A percentile compares a stretch with the other conserved stretches of the same genome.
Evolutionary conservation across 2,113 vertebrate genomes (phyloP).

Genomic region (Nothoprocta perdicaria): DNA sequence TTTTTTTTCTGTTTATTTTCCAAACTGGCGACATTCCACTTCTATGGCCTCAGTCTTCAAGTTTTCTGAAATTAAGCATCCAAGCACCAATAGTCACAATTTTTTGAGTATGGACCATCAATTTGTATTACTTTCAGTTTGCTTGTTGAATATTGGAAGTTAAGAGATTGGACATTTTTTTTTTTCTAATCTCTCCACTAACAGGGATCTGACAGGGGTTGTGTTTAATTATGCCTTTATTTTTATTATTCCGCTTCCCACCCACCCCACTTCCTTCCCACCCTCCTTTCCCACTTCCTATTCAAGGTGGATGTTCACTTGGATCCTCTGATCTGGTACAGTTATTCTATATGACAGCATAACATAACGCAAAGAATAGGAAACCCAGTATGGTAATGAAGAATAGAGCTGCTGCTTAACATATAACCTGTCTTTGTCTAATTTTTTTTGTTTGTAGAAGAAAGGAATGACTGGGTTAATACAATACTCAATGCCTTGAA

Average conservation of each 20-base stretch:
- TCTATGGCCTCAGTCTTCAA: not conserved
- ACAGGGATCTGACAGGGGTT: not conserved
- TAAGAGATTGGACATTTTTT: not conserved
- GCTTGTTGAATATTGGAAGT: not conserved
- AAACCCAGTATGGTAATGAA: not conserved
- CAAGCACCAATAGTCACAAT: not conserved
- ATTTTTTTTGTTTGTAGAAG: slow-evolving; percentile 78
- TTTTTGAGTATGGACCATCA: not conserved
- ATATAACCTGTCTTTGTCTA: not conserved
- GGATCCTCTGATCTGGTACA: not conserved
- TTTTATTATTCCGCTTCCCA: not conserved
- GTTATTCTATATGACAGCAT: not conserved
- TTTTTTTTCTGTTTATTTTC: not conserved
- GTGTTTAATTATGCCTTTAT: not conserved
- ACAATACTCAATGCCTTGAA: slow-evolving; percentile 82
- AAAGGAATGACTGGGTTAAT: slow-evolving; percentile 93
- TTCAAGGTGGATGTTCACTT: not conserved
- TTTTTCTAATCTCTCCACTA: not conserved
- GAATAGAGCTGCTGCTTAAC: not conserved
- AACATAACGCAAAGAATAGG: not conserved
- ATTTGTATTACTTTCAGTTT: not conserved
- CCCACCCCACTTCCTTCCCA: too few relatives aligned
- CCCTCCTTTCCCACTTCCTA: not conserved
- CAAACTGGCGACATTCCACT: not conserved
- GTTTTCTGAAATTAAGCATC: not conserved